phyloP scores from a whole-genome alignment of 2,888 invertebrate genomes.

The Psococerastis gibbosa region DNA sequence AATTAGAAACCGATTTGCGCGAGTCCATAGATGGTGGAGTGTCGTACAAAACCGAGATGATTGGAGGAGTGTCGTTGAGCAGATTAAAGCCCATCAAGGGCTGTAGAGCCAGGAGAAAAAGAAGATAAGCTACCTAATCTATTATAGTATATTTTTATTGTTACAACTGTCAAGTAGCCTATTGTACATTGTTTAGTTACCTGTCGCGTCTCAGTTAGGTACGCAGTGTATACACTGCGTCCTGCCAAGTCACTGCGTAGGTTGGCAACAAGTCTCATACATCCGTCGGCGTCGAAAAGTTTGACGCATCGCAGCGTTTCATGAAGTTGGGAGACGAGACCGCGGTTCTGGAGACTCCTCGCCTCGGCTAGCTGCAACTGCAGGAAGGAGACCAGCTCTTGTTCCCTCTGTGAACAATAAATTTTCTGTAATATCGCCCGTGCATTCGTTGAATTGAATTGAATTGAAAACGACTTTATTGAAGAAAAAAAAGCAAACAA shows the following conservation, averaged over 20 bases:
- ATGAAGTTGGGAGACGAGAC: slow-evolving; percentile 57
- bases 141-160: too few relatives aligned
- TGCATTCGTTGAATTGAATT: neutral
- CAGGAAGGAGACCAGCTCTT: slow-evolving; percentile 40
- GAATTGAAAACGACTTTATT: too few relatives aligned
- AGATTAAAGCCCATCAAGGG: too few relatives aligned
- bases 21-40: too few relatives aligned
- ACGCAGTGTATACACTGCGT: slow-evolving; percentile 61
- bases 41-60: too few relatives aligned
- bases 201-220: slow-evolving; percentile 61
- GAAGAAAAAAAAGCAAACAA: too few relatives aligned
- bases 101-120: too few relatives aligned
- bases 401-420: slow-evolving; percentile 19
- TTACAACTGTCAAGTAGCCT: too few relatives aligned
- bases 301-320: slow-evolving; percentile 65
- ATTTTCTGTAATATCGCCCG: slow-evolving; percentile 21
- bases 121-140: too few relatives aligned
- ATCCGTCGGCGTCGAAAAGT: slow-evolving; percentile 44
- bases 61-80: too few relatives aligned
- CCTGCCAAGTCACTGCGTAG: slow-evolving; percentile 57
- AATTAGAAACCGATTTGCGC: too few relatives aligned
- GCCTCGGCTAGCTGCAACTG: slow-evolving; percentile 65
- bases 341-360: slow-evolving; percentile 55
- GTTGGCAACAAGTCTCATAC: slow-evolving; percentile 50
- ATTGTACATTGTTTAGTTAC: too few relatives aligned